phyloP scores from a whole-genome alignment of 1,140 invertebrate genomes.

The Philopotamus ludificatus region DNA sequence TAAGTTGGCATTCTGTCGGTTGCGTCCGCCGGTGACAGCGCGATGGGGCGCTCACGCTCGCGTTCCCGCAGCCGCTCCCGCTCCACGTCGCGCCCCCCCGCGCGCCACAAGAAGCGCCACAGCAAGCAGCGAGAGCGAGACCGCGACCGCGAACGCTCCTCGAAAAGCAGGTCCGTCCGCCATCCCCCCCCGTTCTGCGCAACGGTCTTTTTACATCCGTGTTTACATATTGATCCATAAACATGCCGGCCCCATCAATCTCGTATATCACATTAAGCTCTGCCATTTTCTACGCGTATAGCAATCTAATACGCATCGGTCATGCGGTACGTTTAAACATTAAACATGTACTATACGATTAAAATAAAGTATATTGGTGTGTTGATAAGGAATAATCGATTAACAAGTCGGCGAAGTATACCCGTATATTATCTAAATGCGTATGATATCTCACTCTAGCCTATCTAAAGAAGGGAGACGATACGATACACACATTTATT shows the following conservation, averaged over 20 bases:
- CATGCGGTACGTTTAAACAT: too few relatives aligned
- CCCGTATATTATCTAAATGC: too few relatives aligned
- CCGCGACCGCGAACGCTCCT: background rate
- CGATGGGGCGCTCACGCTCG: background rate
- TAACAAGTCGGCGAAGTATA: too few relatives aligned
- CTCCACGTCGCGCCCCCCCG: conserved; percentile 17
- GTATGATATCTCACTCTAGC: too few relatives aligned
- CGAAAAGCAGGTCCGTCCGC: background rate
- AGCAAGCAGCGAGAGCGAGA: conserved; percentile 11
- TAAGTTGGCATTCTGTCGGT: background rate
- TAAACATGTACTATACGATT: too few relatives aligned
- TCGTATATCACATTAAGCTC: background rate
- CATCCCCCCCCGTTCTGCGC: background rate
- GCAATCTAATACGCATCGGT: background rate
- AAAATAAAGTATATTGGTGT: too few relatives aligned
- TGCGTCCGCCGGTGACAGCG: background rate
- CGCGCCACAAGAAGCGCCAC: conserved; percentile 7
- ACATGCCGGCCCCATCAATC: background rate
- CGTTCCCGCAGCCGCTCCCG: conserved; percentile 2
- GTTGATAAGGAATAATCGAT: too few relatives aligned
- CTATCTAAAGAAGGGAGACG: too few relatives aligned
- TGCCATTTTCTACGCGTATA: background rate
- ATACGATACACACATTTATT: too few relatives aligned
- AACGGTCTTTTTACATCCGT: background rate
- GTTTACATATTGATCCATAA: background rate